Percentiles rank a stretch among this genome's conserved stretches.
Evolutionary conservation across 2,113 vertebrate species (phyloP).

Genomic region (Mormyrus iriodes): DNA sequence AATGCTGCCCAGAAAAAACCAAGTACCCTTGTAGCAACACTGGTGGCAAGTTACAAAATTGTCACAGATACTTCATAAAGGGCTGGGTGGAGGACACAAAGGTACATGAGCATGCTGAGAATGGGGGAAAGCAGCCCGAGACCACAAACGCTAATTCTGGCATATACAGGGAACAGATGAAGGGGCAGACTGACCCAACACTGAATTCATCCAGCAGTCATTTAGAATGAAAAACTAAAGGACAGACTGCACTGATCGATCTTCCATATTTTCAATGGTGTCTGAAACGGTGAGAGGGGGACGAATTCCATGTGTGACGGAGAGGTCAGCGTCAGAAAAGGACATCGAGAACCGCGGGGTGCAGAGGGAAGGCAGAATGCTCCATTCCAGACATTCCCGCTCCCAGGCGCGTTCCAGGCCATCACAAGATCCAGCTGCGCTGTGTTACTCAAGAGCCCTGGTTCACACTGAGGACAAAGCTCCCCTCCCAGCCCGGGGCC

Average conservation of each 20-base stretch:
- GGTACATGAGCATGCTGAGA: background rate
- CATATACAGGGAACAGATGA: background rate
- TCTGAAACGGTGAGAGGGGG: background rate
- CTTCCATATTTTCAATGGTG: background rate
- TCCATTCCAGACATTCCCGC: conserved; percentile 12
- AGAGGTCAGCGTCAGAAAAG: background rate
- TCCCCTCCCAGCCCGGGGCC: background rate
- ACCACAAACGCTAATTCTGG: background rate
- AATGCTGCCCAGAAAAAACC: background rate
- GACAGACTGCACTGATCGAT: background rate
- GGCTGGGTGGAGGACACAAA: background rate
- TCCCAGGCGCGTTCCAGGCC: background rate
- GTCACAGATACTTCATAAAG: background rate
- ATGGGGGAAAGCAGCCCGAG: background rate
- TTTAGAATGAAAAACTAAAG: background rate
- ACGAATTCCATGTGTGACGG: background rate
- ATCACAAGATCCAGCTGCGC: conserved; percentile 11
- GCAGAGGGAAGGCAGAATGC: background rate
- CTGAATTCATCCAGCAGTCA: background rate
- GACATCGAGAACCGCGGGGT: background rate
- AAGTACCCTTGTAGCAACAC: background rate
- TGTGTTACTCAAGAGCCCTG: background rate
- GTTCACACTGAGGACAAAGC: conserved; percentile 8
- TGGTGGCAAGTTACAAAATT: background rate
- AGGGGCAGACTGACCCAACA: background rate